Base-by-base conservation (phyloP, 2,797 vertebrate genomes). In the Chelonia mydas region DNA sequence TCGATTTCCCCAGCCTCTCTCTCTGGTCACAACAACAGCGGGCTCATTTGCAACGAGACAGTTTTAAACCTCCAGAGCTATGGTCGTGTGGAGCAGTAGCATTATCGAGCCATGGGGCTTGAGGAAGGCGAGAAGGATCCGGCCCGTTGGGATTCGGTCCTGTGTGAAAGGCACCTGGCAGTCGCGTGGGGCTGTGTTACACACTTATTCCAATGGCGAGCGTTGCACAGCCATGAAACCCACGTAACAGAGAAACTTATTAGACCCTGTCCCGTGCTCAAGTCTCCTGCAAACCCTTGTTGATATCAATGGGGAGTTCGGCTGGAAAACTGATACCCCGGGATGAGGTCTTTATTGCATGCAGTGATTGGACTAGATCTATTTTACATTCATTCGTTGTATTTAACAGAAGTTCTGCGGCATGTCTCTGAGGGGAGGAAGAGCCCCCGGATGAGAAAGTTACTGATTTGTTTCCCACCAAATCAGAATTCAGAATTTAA, bases 311-410 rank as follows among this genome's bases (percentile, higher is more conserved):
- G 21, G n/a, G 68, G 68, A 23, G 17, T 25, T 23, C 16, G 61
- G 16, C 61, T 68, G 33, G 31, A 17, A 37, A n/a, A 16, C 61
- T 5, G 10, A 23, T 21, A 27, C 45, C 3, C 45, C 27, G 13
- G 45, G 41, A 23, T 3, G 8, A 28, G 45, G 13, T 31, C 45
- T 28, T 49, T 31, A 59, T 6, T 28, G 83, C 90, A 92, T 90
- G 92, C 96, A 90, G 91, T 90, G 90, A 92, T 95, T 91, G 55
- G 87, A 93, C 72, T 77, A 85, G 84, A 94, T 11, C 54, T 33
- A 33, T 54, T 37, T 90, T 11, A 33, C 83, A 59, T 23, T 7
- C 9, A 50, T 91, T 92, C 78, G n/a, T 33, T 85, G 61, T 47
- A 12, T 50, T 76, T 51, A 87, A 59, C 6, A 4, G 72, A 86